Percentiles rank a stretch among this genome's conserved stretches.
Conservation (phyloP, 2,797 vertebrate species). For the Arctocebus calabarensis region DNA sequence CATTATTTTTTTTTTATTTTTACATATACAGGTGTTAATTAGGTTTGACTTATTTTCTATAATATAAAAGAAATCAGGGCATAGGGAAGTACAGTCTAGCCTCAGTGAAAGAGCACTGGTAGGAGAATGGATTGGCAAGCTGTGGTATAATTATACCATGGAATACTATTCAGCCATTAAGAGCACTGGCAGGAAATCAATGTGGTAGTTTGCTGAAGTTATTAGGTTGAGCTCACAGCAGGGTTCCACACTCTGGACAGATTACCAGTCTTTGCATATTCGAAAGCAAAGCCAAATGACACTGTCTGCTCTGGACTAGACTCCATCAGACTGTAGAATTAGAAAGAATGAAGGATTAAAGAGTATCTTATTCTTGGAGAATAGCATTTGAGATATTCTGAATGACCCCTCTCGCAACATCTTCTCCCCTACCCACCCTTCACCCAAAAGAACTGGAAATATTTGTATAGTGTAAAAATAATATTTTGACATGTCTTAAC, state of each 20-base stretch:
- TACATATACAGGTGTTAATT: too few species aligned
- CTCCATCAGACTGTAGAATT: neutral
- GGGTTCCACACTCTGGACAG: neutral
- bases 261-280: neutral
- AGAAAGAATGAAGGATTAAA: neutral
- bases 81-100: neutral
- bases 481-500: neutral
- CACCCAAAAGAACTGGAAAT: neutral
- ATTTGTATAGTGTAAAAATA: neutral
- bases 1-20: too few species aligned
- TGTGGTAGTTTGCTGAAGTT: neutral
- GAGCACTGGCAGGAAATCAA: neutral
- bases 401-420: neutral
- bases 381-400: constrained; percentile 12
- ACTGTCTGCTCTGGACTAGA: neutral
- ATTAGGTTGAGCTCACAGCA: neutral
- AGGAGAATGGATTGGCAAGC: neutral
- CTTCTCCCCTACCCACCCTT: neutral
- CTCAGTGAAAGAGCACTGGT: neutral
- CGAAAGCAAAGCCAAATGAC: neutral
- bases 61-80: neutral
- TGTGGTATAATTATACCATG: too few species aligned
- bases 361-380: neutral
- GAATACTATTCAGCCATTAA: too few species aligned
- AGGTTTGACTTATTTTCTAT: neutral